A percentile compares a stretch with the other conserved stretches of the same genome.
phyloP scores from a whole-genome alignment of 2,113 vertebrate genomes.

The Mus spicilegus region DNA sequence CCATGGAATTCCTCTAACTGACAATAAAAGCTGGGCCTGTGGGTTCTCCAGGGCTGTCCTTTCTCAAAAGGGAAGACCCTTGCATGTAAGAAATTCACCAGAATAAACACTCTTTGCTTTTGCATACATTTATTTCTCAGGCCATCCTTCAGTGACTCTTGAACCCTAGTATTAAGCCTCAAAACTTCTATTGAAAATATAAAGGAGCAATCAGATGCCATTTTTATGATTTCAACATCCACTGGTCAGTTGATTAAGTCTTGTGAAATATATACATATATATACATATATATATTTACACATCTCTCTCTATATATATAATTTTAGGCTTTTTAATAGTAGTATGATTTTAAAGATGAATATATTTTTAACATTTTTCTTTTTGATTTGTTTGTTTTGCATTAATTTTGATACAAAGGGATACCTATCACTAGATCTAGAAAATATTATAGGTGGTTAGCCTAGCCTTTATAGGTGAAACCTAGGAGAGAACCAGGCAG shows the following conservation, averaged over 20 bases:
- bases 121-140: too few species aligned
- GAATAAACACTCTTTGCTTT: too few species aligned
- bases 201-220: not conserved
- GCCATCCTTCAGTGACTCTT: too few species aligned
- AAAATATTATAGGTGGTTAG: not conserved
- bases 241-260: not conserved
- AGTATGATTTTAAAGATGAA: constrained; percentile 17
- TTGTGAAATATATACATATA: not conserved
- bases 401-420: not conserved
- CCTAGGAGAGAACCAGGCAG: not conserved
- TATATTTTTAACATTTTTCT: not conserved
- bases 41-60: too few species aligned
- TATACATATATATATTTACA: too few species aligned
- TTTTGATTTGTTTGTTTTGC: not conserved
- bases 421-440: constrained; percentile 1
- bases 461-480: not conserved
- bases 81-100: too few species aligned
- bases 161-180: too few species aligned
- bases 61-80: too few species aligned
- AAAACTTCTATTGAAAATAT: not conserved
- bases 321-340: not conserved
- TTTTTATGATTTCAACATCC: not conserved
- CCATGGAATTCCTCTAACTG: too few species aligned
- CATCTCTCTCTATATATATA: too few species aligned
- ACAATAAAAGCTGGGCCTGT: too few species aligned